Base-by-base conservation (phyloP, 2,888 invertebrate species). In the Pseudococcus jackbeardsleyi region DNA sequence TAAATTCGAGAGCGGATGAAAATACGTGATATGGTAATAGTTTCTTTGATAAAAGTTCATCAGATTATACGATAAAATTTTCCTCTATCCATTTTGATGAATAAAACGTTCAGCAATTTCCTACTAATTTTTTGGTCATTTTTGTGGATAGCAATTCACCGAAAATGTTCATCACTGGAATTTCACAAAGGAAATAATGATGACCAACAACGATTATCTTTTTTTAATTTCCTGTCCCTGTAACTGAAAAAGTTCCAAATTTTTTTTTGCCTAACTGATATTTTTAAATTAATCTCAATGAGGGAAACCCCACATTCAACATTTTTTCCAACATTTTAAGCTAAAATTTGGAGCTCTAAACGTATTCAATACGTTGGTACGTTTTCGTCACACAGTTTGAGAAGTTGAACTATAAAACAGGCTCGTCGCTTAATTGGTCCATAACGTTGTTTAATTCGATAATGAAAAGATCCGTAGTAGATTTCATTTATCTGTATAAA, bases 381-480 rank as follows among this genome's bases (percentile, higher is more conserved):
- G 19, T 59, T 19, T 59, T 19, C n/a, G 19, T 59, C 59, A 12
- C 68, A 72, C 1, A 33, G 26, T 72, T 72, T 33, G 6, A 72
- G 33, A 72, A 72, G 26, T 72, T 72, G 72, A 33, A 72, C 39
- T 17, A 72, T 72, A 72, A 72, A 72, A 72, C 39, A 33, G 26
- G 42, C n/a, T 79, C 42, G 22, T 79, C 42, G 79, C 79, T 42
- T 79, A 79, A 79, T 42, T 79, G 39, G 79, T 79, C n/a, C 79
- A 79, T 79, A 42, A 8, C 42, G 79, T 79, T 79, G 79, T 79
- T 79, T 79, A 79, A 79, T 79, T 42, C 11, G 79, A 79, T 79
- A 79, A 79, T 46, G 42, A 42, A 42, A 79, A 2, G 12, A 7
- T 33, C 15, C 79, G 0, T 8, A 17, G 39, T 79, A 42, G 79